phyloP scores from a whole-genome alignment of 2,888 invertebrate genomes.

The Hemicrepidius hirtus region DNA sequence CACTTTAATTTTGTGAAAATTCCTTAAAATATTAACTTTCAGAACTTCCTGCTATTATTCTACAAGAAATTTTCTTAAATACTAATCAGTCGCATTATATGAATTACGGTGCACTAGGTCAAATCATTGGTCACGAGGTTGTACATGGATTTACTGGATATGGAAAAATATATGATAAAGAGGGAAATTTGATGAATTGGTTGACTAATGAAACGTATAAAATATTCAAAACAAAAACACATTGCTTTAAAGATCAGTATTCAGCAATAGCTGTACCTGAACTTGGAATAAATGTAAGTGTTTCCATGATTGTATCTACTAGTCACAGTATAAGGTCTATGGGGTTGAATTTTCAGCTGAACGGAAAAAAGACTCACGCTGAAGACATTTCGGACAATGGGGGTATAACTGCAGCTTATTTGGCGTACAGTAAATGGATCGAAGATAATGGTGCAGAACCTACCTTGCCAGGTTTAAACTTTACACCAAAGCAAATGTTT shows the following conservation, averaged over 20 bases:
- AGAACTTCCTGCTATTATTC: slow-evolving; percentile 93
- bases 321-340: too few relatives aligned
- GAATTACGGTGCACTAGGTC: slow-evolving; percentile 68
- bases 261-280: slow-evolving; percentile 90
- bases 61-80: slow-evolving; percentile 91
- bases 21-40: slow-evolving; percentile 69
- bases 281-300: slow-evolving; percentile 78
- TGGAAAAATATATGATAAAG: slow-evolving; percentile 33
- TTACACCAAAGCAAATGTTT: slow-evolving; percentile 69
- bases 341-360: slow-evolving; percentile 30
- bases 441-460: slow-evolving; percentile 36
- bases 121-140: slow-evolving; percentile 62
- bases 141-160: slow-evolving; percentile 36
- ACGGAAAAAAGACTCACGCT: slow-evolving; percentile 34
- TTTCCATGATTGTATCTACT: too few relatives aligned
- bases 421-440: slow-evolving; percentile 73
- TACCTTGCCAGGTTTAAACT: slow-evolving; percentile 44
- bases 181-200: slow-evolving; percentile 31
- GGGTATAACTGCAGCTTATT: slow-evolving; percentile 2
- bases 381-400: slow-evolving; percentile 39
- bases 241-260: slow-evolving; percentile 96
- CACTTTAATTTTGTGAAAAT: too few relatives aligned
- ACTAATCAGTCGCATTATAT: slow-evolving; percentile 72
- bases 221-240: slow-evolving; percentile 81
- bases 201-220: slow-evolving; percentile 29